Evolutionary conservation across 2,797 vertebrate genomes (phyloP), one percentile per base, ranked within the genome.

Genomic region (Euthynnus affinis): DNA sequence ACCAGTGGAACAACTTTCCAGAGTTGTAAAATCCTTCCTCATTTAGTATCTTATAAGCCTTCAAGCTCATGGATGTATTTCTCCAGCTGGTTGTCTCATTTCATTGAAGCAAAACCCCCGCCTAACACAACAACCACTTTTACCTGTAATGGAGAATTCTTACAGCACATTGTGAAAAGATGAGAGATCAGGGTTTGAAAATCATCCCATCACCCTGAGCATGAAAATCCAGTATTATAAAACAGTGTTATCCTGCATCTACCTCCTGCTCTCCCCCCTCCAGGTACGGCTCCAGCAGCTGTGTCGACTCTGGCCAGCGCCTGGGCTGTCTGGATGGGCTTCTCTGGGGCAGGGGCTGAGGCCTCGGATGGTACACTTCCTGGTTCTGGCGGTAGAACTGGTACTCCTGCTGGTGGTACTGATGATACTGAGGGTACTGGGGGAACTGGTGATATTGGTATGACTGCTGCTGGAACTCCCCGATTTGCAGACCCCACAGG

Each of bases 401-500:
- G 67, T 86, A 69, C 13, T 90, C 86, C 75, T 87, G 89, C 73
- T 90, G 86, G 71, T 85, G 83, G 64, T 86, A 83, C 49, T 81
- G 82, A 37, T 90, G 82, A 66, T 90, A 82, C 78, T 94, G 88
- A 17, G 84, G 94, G 74, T 90, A 86, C 84, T 92, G 91, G 73
- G 92, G 89, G 64, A 81, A 81, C 68, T 91, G 92, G 40, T 84
- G 87, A 29, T 91, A 83, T 18, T 91, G 90, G 67, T 83, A 87
- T 18, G 76, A 76, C 80, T 91, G 94, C 80, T 92, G 93, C 78
- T 94, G 93, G 80, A 95, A 94, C 60, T 96, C 94, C 67, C 91
- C 92, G 5, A 96, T 92, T 86, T 95, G 95, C 88, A 96, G 92
- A 89, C 90, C 94, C 94, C 95, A 95, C 89, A 95, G 89, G 89